phyloP scores from a whole-genome alignment of 2,888 invertebrate species.

The Napeogenes sylphis region DNA sequence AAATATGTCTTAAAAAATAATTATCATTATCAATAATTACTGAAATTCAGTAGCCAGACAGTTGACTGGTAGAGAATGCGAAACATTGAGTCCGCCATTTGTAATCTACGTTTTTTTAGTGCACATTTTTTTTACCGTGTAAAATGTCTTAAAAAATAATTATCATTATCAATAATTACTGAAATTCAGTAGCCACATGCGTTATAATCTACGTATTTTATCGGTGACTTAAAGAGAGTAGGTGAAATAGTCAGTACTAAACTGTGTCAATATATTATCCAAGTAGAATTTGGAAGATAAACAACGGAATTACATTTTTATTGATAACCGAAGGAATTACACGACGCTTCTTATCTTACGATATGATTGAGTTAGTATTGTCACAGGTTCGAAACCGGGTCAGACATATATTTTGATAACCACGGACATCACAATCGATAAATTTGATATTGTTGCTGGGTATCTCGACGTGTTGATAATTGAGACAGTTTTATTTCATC shows the following conservation, averaged over 20 bases:
- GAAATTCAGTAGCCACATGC: too few relatives aligned
- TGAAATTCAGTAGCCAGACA: too few relatives aligned
- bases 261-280: constrained; percentile 47
- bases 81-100: too few relatives aligned
- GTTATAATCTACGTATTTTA: constrained; percentile 30
- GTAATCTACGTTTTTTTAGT: too few relatives aligned
- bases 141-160: too few relatives aligned
- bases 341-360: constrained; percentile 44
- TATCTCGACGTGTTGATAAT: constrained; percentile 20
- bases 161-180: too few relatives aligned
- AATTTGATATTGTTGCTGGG: constrained; percentile 23
- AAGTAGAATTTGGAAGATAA: constrained; percentile 19
- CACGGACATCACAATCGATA: constrained; percentile 41
- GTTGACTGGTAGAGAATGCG: too few relatives aligned
- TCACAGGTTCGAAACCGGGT: constrained; percentile 55
- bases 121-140: too few relatives aligned
- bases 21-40: too few relatives aligned
- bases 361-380: constrained; percentile 43
- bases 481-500: constrained; percentile 17
- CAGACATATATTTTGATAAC: constrained; percentile 59
- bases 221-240: constrained; percentile 32
- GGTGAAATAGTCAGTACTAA: constrained; percentile 39
- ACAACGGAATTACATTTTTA: constrained; percentile 39
- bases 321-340: constrained; percentile 32
- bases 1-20: too few relatives aligned